These are phyloP conservation scores for Sebastes taczanowskii DNA, from an alignment of 2,797 vertebrate species.

Conservation along the genomic window DNA sequence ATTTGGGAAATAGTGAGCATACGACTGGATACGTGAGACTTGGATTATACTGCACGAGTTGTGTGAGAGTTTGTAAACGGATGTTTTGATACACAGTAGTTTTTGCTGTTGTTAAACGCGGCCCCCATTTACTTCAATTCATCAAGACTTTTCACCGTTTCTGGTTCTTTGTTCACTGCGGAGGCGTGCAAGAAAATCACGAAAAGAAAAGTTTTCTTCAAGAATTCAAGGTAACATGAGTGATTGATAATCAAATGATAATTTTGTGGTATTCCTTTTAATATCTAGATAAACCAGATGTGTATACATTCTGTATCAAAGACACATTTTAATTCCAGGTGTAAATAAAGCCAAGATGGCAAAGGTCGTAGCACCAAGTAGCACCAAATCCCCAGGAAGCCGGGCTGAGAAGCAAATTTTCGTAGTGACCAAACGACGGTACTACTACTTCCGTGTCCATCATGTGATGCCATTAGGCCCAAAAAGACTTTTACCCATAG, in stretches of 20 bases:
- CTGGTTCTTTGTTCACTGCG: not conserved
- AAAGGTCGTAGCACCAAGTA: not conserved
- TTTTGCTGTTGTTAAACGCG: not conserved
- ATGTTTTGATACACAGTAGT: not conserved
- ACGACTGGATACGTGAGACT: not conserved
- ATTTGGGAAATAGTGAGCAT: not conserved
- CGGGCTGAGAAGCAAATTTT: too few species aligned
- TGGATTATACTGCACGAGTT: not conserved
- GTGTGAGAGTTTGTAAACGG: not conserved
- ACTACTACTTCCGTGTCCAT: too few species aligned
- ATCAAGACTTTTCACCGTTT: not conserved
- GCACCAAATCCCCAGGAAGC: not conserved
- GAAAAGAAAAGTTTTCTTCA: too few species aligned
- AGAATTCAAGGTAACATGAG: too few species aligned
- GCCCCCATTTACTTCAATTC: not conserved
- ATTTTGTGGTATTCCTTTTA: not conserved
- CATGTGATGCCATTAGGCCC: too few species aligned
- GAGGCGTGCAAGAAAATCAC: too few species aligned
- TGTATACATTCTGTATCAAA: not conserved
- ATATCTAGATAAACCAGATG: not conserved
- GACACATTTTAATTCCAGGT: not conserved
- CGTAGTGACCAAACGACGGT: too few species aligned
- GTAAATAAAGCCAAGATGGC: not conserved
- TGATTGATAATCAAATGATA: rapidly evolving
- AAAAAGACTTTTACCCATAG: too few species aligned